These are phyloP conservation scores for Phocoena phocoena DNA, from an alignment of 2,113 vertebrate species.

Conservation along the genomic window DNA sequence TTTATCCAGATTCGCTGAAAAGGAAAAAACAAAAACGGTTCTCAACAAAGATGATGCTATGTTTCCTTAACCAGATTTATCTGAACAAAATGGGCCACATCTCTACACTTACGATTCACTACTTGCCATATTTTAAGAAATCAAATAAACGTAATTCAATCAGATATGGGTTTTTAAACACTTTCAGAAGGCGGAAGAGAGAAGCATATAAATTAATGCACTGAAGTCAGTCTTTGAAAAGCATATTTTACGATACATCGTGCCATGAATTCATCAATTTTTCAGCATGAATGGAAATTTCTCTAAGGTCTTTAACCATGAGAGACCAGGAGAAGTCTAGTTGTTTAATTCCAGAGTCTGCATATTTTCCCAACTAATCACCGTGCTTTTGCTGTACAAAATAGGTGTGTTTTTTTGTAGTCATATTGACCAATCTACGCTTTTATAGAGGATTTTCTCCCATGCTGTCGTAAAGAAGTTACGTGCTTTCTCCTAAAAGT, in stretches of 20 bases:
- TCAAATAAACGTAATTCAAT: neutral
- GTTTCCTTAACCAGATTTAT: neutral
- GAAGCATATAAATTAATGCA: neutral
- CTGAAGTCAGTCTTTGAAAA: neutral
- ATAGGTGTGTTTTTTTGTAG: neutral
- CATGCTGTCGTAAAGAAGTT: neutral
- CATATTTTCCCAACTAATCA: neutral
- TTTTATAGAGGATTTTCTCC: neutral
- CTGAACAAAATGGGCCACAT: neutral
- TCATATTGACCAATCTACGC: rapidly evolving
- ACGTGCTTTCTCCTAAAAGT: neutral
- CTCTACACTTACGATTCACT: neutral
- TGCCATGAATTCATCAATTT: neutral
- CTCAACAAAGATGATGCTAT: neutral
- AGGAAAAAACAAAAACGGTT: neutral
- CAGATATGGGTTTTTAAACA: neutral
- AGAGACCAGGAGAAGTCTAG: neutral
- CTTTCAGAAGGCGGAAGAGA: neutral
- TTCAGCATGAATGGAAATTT: neutral
- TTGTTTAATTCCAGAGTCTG: neutral
- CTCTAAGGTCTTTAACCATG: neutral
- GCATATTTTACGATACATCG: too few species aligned
- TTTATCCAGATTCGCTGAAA: neutral
- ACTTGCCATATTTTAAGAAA: neutral
- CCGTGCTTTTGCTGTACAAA: neutral